Evolutionary conservation across 35 echinoderm and acorn worm species (phyloP).

Genomic region (Acanthaster planci): DNA sequence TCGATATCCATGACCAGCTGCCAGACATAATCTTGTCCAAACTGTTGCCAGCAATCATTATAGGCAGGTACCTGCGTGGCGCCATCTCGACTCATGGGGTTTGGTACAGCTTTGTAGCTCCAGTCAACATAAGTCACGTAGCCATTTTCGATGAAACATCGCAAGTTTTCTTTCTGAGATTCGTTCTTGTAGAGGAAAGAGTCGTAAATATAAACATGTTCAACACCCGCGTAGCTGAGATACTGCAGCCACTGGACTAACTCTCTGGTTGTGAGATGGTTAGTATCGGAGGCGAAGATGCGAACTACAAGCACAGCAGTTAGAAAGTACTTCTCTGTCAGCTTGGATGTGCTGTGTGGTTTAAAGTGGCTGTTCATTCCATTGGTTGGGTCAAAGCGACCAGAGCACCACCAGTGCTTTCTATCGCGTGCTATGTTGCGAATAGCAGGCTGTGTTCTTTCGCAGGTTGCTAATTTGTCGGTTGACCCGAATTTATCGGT

Average conservation of each 20-base stretch:
- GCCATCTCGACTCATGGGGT: background rate
- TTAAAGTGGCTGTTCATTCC: too few relatives aligned
- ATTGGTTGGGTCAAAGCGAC: too few relatives aligned
- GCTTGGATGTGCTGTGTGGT: too few relatives aligned
- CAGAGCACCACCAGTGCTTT: too few relatives aligned
- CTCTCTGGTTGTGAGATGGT: background rate
- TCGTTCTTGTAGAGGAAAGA: conserved; percentile 20
- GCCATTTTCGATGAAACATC: background rate
- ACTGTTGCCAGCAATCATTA: background rate
- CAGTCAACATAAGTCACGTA: conserved; percentile 16
- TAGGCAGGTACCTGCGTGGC: conserved; percentile 8
- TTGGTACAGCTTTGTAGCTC: background rate
- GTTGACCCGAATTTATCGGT: too few relatives aligned
- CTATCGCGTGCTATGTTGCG: too few relatives aligned
- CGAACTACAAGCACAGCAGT: conserved; percentile 23
- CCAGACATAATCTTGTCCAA: too few relatives aligned
- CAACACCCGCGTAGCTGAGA: background rate
- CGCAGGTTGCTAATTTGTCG: too few relatives aligned
- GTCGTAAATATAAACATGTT: conserved; percentile 25
- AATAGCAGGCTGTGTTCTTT: too few relatives aligned
- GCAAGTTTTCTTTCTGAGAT: background rate
- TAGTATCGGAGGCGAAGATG: background rate
- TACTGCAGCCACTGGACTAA: conserved; percentile 23
- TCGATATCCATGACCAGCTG: conserved; percentile 20
- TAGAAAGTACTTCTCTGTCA: conserved; percentile 8